phyloP scores from a whole-genome alignment of 2,888 invertebrate species.

The Sturmia bella region DNA sequence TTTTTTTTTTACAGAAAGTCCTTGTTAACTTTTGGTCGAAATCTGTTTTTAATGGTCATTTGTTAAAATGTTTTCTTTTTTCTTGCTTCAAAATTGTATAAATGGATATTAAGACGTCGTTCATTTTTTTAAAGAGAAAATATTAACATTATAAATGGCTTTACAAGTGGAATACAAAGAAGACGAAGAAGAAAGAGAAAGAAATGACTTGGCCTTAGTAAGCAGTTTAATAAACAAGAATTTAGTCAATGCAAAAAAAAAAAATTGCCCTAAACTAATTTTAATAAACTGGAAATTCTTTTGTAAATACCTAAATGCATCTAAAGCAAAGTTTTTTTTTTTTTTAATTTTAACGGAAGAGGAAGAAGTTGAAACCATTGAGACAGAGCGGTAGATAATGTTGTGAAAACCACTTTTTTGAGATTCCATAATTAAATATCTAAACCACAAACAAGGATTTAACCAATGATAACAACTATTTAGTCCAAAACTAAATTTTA shows the following conservation, averaged over 20 bases:
- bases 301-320: no score
- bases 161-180: background rate
- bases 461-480: no score
- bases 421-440: no score
- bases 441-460: no score
- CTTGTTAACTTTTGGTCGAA: slow-evolving; percentile 18
- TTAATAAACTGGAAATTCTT: slow-evolving; percentile 4
- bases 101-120: background rate
- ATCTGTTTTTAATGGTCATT: slow-evolving; percentile 27
- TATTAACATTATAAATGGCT: slow-evolving; percentile 24
- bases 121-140: background rate
- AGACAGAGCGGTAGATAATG: no score
- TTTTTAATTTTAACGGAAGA: no score
- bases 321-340: no score
- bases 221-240: background rate
- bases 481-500: no score
- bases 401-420: no score
- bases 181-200: background rate
- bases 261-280: slow-evolving; percentile 36
- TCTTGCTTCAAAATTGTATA: background rate
- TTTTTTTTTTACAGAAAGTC: slow-evolving; percentile 9
- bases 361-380: no score
- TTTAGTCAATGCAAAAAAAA: background rate
- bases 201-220: slow-evolving; percentile 1
- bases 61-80: slow-evolving; percentile 3